Percentiles rank a stretch among this genome's conserved stretches.
Evolutionary conservation across 2,888 invertebrate genomes (phyloP).

Genomic region (Trachelus stipa): DNA sequence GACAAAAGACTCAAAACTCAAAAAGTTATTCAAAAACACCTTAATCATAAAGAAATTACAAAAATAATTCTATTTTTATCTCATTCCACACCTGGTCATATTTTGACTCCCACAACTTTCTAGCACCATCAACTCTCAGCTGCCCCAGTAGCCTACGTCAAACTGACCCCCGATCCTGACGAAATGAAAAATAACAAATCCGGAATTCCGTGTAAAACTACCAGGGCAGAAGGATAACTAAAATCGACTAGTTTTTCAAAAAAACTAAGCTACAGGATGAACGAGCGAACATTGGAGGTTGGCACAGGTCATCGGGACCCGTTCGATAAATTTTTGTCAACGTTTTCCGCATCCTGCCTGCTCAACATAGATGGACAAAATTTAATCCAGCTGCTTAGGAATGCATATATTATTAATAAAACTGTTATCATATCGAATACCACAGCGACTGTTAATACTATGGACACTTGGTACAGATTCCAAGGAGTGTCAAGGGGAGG

Average conservation of each 20-base stretch:
- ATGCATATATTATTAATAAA: constrained; percentile 23
- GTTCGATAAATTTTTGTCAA: not conserved
- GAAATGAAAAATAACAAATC: not conserved
- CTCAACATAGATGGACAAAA: not conserved
- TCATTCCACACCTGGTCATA: not conserved
- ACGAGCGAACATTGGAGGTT: not conserved
- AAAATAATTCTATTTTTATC: not conserved
- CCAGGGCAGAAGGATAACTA: not conserved
- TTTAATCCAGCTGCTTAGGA: not conserved
- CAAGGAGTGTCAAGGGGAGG: not conserved
- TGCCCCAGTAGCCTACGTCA: not conserved
- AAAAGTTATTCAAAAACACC: not conserved
- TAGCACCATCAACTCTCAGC: not conserved
- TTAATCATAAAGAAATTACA: not conserved
- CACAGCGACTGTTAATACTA: not conserved
- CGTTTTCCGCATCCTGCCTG: not conserved
- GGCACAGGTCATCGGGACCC: not conserved
- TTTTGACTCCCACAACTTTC: not conserved
- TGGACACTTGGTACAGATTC: not conserved
- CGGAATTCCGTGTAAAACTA: not conserved
- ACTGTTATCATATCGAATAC: constrained; percentile 15
- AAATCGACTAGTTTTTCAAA: not conserved
- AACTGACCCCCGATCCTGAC: not conserved
- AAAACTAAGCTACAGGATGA: not conserved
- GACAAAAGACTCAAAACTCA: not conserved